phyloP scores from a whole-genome alignment of 2,888 invertebrate species.

The Ethmia dodecea region DNA sequence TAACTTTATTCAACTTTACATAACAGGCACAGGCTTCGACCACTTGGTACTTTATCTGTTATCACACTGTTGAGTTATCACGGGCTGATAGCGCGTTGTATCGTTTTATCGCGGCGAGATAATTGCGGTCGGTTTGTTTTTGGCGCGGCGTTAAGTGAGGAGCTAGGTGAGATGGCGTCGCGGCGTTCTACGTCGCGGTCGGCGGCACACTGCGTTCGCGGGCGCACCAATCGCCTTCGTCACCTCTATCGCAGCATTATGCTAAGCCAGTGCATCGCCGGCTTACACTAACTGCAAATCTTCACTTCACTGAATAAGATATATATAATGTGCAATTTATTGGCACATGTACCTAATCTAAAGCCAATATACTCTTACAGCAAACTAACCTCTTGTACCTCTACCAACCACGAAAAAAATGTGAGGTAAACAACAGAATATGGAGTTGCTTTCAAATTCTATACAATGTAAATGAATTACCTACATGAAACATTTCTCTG shows the following conservation, averaged over 20 bases:
- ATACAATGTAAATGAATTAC: too few relatives aligned
- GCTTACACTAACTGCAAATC: background rate
- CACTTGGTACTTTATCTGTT: conserved; percentile 65
- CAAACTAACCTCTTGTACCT: background rate
- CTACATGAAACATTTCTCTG: too few relatives aligned
- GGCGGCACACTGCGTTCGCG: conserved; percentile 40
- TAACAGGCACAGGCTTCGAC: conserved; percentile 63
- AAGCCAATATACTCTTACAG: background rate
- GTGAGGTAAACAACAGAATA: too few relatives aligned
- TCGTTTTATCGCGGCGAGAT: conserved; percentile 66
- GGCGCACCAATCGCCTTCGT: background rate
- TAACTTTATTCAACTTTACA: conserved; percentile 55
- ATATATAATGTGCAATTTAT: too few relatives aligned
- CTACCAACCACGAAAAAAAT: too few relatives aligned
- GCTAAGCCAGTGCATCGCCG: background rate
- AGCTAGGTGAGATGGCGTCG: conserved; percentile 32
- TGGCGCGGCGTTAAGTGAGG: conserved; percentile 23
- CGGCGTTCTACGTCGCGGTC: conserved; percentile 51
- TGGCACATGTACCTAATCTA: too few relatives aligned
- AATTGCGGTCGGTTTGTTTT: conserved; percentile 62
- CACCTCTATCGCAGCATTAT: background rate
- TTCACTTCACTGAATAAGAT: too few relatives aligned
- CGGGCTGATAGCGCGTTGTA: conserved; percentile 53
- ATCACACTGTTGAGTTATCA: conserved; percentile 70
- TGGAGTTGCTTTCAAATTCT: too few relatives aligned